These are phyloP conservation scores for Sminthurinus aureus DNA, from an alignment of 2,888 invertebrate species.

Conservation along the genomic window DNA sequence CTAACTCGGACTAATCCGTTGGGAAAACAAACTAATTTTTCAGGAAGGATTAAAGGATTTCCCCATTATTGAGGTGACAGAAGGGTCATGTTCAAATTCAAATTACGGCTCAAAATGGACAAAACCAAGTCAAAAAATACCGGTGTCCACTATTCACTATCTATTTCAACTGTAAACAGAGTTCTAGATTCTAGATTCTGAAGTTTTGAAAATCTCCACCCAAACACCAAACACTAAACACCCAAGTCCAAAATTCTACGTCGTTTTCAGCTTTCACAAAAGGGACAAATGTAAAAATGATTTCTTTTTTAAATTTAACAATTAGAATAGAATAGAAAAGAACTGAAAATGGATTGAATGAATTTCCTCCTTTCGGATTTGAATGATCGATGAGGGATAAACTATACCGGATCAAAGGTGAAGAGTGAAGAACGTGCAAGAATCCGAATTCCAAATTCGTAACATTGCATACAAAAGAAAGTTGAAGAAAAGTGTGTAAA, in stretches of 20 bases:
- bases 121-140: not conserved
- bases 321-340: not conserved
- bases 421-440: not conserved
- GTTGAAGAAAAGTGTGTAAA: not conserved
- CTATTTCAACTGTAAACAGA: too few relatives aligned
- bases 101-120: not conserved
- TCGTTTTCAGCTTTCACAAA: not conserved
- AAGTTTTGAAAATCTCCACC: not conserved
- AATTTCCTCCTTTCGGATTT: not conserved
- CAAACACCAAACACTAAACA: not conserved
- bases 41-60: conserved; percentile 22
- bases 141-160: too few relatives aligned
- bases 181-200: too few relatives aligned
- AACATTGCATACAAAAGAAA: not conserved
- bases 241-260: not conserved
- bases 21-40: conserved; percentile 38
- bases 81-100: conserved; percentile 11
- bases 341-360: not conserved
- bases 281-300: not conserved
- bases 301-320: not conserved
- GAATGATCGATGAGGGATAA: not conserved
- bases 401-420: not conserved
- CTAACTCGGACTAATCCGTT: conserved; percentile 8
- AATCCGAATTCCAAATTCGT: not conserved
- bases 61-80: conserved; percentile 11